phyloP scores from a whole-genome alignment of 2,888 invertebrate species.

The Acanthosepion esculentum region DNA sequence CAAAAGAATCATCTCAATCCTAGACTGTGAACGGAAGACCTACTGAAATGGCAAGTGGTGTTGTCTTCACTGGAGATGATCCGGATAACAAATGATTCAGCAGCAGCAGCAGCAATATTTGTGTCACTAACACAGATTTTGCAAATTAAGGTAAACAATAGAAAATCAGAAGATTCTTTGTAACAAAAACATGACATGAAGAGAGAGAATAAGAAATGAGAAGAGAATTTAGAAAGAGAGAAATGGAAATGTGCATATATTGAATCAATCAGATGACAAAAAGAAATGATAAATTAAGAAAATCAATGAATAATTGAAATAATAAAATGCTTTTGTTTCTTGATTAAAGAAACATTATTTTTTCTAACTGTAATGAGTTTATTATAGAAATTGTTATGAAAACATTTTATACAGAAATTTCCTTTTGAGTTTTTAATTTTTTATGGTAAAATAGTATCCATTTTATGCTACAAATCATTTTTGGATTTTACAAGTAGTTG shows the following conservation, averaged over 20 bases:
- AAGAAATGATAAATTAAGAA: background rate
- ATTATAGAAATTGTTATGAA: background rate
- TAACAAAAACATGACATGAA: background rate
- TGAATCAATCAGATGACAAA: background rate
- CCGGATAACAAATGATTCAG: background rate
- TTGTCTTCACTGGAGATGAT: constrained; percentile 6
- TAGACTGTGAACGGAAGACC: background rate
- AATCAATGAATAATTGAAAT: background rate
- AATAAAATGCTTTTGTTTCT: background rate
- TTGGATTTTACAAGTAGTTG: background rate
- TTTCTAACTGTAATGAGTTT: background rate
- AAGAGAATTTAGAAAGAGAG: background rate
- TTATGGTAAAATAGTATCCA: background rate
- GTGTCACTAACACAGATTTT: background rate
- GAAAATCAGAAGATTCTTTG: background rate
- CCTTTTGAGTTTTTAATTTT: background rate
- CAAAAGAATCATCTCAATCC: background rate
- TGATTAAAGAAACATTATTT: background rate
- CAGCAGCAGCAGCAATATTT: background rate
- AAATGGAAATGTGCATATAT: background rate
- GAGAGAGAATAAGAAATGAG: background rate
- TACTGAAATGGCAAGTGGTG: background rate
- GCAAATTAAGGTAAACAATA: background rate
- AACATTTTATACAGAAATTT: background rate
- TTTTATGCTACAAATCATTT: background rate